Percentiles rank a stretch among this genome's conserved stretches.
Conservation (phyloP, 30 jellyfish, hydroid and myxozoan species). For the Aurelia aurita region DNA sequence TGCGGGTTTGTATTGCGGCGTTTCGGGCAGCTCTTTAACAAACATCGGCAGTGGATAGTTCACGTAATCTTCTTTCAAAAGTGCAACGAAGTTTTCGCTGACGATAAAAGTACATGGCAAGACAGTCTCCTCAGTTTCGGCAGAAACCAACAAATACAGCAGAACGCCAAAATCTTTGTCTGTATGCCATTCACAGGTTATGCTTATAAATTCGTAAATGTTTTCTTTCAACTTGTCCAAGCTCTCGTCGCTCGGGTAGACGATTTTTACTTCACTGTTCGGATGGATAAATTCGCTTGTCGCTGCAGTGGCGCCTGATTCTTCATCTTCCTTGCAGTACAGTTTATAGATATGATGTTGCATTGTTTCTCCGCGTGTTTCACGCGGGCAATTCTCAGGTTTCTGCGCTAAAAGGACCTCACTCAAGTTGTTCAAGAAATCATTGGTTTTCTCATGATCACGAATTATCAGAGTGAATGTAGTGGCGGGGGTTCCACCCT, state of each 20-base stretch:
- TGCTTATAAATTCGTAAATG: slow-evolving; percentile 43
- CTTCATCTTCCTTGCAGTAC: slow-evolving; percentile 65
- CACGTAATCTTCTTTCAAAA: slow-evolving; percentile 87
- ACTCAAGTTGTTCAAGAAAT: slow-evolving; percentile 71
- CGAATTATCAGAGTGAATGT: slow-evolving; percentile 80
- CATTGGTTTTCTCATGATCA: slow-evolving; percentile 81
- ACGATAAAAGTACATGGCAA: slow-evolving; percentile 86
- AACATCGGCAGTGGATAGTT: slow-evolving; percentile 90
- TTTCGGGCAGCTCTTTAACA: slow-evolving; percentile 84
- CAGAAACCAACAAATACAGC: slow-evolving; percentile 65
- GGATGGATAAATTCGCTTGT: slow-evolving; percentile 84
- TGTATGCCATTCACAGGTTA: slow-evolving; percentile 32
- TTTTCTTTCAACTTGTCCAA: slow-evolving; percentile 78
- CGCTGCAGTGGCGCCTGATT: slow-evolving; percentile 67
- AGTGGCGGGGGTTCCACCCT: slow-evolving; percentile 75
- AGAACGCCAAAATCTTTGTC: slow-evolving; percentile 66
- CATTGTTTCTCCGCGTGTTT: slow-evolving; percentile 48
- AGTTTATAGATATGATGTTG: slow-evolving; percentile 68
- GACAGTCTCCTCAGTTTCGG: slow-evolving; percentile 51
- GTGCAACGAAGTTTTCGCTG: slow-evolving; percentile 70
- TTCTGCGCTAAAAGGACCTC: slow-evolving; percentile 59
- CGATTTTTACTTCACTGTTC: slow-evolving; percentile 77
- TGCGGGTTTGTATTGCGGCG: slow-evolving; percentile 81
- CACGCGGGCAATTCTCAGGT: slow-evolving; percentile 47
- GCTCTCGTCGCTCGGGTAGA: slow-evolving; percentile 95